A percentile compares a stretch with the other conserved stretches of the same genome.
phyloP scores from a whole-genome alignment of 1,140 invertebrate species.

The Euura saliciscinereae region DNA sequence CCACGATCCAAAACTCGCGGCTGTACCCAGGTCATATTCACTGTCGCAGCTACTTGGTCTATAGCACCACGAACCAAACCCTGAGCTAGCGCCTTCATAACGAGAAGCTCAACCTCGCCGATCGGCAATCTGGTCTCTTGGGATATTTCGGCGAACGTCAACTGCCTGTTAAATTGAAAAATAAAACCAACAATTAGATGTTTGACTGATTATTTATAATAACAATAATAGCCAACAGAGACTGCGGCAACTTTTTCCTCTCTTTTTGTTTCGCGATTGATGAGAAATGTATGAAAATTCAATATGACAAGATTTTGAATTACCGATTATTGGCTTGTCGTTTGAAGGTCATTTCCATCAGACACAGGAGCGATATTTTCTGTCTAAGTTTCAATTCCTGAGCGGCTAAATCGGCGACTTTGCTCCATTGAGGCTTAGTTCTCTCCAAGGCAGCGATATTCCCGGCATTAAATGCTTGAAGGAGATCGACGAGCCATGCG shows the following conservation, averaged over 20 bases:
- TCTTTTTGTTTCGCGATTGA: too few species aligned
- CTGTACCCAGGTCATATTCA: constrained; percentile 84
- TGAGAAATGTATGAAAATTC: too few species aligned
- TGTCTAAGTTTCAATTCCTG: constrained; percentile 85
- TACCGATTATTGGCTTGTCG: constrained; percentile 71
- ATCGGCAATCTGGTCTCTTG: constrained; percentile 80
- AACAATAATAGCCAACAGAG: too few species aligned
- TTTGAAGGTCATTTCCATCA: constrained; percentile 94
- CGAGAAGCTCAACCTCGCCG: constrained; percentile 90
- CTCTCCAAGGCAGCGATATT: constrained; percentile 87
- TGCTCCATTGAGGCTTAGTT: constrained; percentile 80
- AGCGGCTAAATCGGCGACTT: constrained; percentile 84
- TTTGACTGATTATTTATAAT: too few species aligned
- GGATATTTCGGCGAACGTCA: constrained; percentile 93
- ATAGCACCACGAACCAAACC: constrained; percentile 93
- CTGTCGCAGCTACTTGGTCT: constrained; percentile 86
- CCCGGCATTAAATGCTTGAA: constrained; percentile 93
- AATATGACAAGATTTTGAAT: background rate
- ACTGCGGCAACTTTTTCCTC: too few species aligned
- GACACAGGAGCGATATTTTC: constrained; percentile 93
- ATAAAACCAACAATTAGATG: background rate
- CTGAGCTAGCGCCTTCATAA: constrained; percentile 98
- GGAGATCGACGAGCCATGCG: constrained; percentile 87
- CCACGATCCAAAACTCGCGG: constrained; percentile 83
- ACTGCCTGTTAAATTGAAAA: constrained; percentile 63